Conservation (phyloP, 2,888 invertebrate genomes). For the Sipha maydis region DNA sequence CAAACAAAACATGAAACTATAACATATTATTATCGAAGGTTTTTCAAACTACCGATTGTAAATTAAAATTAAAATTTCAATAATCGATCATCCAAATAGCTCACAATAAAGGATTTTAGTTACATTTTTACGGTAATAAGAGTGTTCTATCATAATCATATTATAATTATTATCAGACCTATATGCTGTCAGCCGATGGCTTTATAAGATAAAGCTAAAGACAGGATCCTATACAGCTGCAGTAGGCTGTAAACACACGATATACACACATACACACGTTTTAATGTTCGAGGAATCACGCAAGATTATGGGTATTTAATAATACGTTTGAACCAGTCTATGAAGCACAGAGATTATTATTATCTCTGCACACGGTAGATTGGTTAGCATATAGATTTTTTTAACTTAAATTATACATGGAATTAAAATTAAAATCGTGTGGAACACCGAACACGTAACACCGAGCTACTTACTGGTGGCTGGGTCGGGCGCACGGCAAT, state of each 20-base stretch:
- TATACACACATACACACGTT: not conserved
- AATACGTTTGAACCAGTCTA: constrained; percentile 59
- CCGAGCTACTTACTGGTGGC: constrained; percentile 56
- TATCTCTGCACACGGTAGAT: constrained; percentile 31
- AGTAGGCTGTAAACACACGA: not conserved
- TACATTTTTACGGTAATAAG: not conserved
- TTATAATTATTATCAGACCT: constrained; percentile 6
- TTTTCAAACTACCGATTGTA: not conserved
- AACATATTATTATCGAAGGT: not conserved
- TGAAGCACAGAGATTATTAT: constrained; percentile 56
- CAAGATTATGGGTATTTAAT: constrained; percentile 59
- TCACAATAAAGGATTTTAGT: not conserved
- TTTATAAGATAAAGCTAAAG: constrained; percentile 27
- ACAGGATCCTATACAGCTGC: constrained; percentile 40
- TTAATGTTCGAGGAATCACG: constrained; percentile 49
- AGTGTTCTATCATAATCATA: constrained; percentile 16
- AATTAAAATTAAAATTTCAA: constrained; percentile 7
- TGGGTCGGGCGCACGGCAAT: not conserved
- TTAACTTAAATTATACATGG: constrained; percentile 50
- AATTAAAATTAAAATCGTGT: constrained; percentile 58
- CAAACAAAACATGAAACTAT: no score
- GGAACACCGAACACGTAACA: constrained; percentile 53
- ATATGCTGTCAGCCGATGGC: constrained; percentile 15
- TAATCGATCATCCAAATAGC: constrained; percentile 11
- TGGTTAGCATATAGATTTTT: constrained; percentile 40